Conservation (phyloP, 23 tunicate genomes). For the Halocynthia aurantium region DNA sequence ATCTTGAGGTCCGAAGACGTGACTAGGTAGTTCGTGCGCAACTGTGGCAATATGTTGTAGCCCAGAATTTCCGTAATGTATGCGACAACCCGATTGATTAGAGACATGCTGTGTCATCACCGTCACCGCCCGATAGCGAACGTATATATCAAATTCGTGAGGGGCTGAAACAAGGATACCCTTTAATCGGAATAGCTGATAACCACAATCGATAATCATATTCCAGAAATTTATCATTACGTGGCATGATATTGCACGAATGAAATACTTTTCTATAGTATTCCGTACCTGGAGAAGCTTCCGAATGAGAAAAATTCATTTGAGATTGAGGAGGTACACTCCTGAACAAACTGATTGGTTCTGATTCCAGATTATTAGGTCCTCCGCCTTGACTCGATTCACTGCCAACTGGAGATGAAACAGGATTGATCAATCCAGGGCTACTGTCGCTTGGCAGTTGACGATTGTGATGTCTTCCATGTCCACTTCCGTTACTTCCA, state of each 20-base stretch:
- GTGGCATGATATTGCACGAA: background rate
- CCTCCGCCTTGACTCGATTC: slow-evolving; percentile 15
- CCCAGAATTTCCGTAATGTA: slow-evolving; percentile 63
- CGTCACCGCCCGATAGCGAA: slow-evolving; percentile 52
- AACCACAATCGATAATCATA: background rate
- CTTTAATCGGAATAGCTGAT: background rate
- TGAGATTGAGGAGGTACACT: slow-evolving; percentile 15
- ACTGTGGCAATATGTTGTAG: slow-evolving; percentile 72
- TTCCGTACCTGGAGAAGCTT: slow-evolving; percentile 10
- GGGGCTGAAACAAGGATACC: slow-evolving; percentile 7
- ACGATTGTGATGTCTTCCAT: slow-evolving; percentile 15
- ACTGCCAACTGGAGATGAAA: slow-evolving; percentile 28
- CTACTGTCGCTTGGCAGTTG: slow-evolving; percentile 18
- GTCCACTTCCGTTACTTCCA: slow-evolving; percentile 2
- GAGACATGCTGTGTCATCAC: slow-evolving; percentile 54
- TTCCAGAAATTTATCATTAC: background rate
- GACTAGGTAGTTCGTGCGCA: slow-evolving; percentile 62
- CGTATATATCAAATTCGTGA: slow-evolving; percentile 73
- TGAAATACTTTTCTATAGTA: background rate
- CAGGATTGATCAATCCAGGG: slow-evolving; percentile 20
- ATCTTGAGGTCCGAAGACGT: slow-evolving; percentile 66
- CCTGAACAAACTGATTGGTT: slow-evolving; percentile 19
- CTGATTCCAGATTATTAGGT: background rate
- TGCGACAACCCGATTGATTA: slow-evolving; percentile 55
- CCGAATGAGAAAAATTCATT: slow-evolving; percentile 14